These are phyloP conservation scores for Glyptemys insculpta DNA, from an alignment of 2,797 vertebrate species.

Conservation along the genomic window DNA sequence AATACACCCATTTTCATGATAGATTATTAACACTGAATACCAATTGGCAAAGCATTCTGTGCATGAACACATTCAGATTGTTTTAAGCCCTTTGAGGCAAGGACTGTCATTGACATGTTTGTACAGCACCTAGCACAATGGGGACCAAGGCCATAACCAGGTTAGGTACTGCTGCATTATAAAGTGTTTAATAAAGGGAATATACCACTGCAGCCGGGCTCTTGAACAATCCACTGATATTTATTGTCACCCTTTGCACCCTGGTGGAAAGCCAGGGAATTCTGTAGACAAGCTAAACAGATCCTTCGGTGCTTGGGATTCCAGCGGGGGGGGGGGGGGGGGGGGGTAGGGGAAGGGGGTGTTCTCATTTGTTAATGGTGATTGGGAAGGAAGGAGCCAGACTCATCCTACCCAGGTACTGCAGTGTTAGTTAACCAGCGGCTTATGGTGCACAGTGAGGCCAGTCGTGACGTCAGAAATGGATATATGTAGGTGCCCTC, in stretches of 20 bases:
- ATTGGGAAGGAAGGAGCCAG: not conserved
- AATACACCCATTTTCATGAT: not conserved
- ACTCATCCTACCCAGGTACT: not conserved
- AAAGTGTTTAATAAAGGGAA: not conserved
- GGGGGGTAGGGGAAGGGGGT: too few species aligned
- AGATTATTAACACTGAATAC: slow-evolving; percentile 17
- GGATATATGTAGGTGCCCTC: not conserved
- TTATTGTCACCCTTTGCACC: not conserved
- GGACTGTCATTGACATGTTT: not conserved
- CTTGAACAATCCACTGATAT: not conserved
- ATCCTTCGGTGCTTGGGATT: not conserved
- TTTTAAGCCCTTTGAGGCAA: not conserved
- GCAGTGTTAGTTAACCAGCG: not conserved
- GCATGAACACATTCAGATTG: not conserved
- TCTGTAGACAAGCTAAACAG: not conserved
- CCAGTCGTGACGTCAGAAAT: not conserved
- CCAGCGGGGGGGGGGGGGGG: not conserved
- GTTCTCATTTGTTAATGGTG: not conserved
- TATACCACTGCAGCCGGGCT: not conserved
- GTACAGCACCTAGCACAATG: not conserved
- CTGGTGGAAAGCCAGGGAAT: not conserved
- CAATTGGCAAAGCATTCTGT: not conserved
- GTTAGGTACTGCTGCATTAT: not conserved
- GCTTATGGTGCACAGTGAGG: not conserved
- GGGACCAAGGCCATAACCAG: too few species aligned